phyloP scores from a whole-genome alignment of 2,113 vertebrate genomes.

The Megalops atlanticus region DNA sequence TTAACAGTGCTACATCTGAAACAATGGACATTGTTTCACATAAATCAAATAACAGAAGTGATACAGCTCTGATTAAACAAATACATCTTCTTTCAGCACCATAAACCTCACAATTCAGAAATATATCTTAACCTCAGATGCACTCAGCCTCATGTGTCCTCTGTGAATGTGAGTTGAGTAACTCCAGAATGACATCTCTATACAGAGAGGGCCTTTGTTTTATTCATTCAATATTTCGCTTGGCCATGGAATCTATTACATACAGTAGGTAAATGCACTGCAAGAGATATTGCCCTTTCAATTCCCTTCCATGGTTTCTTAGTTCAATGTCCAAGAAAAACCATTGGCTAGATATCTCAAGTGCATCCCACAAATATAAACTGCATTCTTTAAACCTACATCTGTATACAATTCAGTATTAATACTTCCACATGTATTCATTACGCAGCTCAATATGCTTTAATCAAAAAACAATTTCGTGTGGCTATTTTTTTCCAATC shows the following conservation, averaged over 20 bases:
- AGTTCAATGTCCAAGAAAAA: slow-evolving; percentile 24
- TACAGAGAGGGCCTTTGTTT: not conserved
- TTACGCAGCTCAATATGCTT: slow-evolving; percentile 31
- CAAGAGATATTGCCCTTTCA: not conserved
- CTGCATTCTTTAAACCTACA: slow-evolving; percentile 21
- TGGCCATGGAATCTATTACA: not conserved
- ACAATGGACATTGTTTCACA: not conserved
- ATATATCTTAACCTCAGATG: not conserved
- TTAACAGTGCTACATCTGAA: not conserved
- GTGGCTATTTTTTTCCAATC: slow-evolving; percentile 21
- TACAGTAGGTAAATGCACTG: not conserved
- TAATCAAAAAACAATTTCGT: slow-evolving; percentile 40
- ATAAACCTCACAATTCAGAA: not conserved
- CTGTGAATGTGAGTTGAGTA: not conserved
- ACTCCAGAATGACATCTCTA: slow-evolving; percentile 12
- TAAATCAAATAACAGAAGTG: not conserved
- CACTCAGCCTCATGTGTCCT: not conserved
- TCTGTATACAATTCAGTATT: slow-evolving; percentile 26
- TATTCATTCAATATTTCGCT: slow-evolving; percentile 1
- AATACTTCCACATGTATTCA: slow-evolving; percentile 37
- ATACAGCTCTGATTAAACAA: slow-evolving; percentile 5
- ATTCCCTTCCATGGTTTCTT: not conserved
- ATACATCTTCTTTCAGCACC: not conserved
- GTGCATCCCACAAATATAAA: slow-evolving; percentile 22
- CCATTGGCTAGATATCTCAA: slow-evolving; percentile 27